These are phyloP conservation scores for Meriones unguiculatus DNA, from an alignment of 2,113 vertebrate genomes.

Conservation along the genomic window DNA sequence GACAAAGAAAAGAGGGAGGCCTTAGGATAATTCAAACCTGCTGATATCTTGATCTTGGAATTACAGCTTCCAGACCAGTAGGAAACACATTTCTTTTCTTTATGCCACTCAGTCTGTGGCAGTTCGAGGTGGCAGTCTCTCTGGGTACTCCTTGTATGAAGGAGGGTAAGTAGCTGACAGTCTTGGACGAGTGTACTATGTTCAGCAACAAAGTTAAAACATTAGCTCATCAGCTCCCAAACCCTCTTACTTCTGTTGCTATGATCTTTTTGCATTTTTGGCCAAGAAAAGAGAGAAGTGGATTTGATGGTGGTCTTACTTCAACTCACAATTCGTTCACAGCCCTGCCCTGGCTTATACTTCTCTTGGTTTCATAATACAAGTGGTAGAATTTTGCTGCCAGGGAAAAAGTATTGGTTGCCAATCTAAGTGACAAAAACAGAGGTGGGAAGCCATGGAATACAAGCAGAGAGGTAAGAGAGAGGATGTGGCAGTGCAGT, in stretches of 20 bases:
- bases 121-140: not conserved
- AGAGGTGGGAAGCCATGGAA: not conserved
- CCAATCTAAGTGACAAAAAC: not conserved
- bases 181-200: not conserved
- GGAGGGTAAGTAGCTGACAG: not conserved
- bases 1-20: not conserved
- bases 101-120: not conserved
- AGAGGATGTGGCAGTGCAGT: not conserved
- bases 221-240: not conserved
- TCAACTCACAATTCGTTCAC: not conserved
- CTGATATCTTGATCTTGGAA: not conserved
- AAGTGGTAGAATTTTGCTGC: not conserved
- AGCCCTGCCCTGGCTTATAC: not conserved
- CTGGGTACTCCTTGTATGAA: not conserved
- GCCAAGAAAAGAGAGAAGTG: not conserved
- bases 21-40: not conserved
- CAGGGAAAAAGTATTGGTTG: not conserved
- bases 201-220: not conserved
- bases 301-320: not conserved
- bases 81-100: not conserved
- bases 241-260: not conserved
- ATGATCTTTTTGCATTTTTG: not conserved
- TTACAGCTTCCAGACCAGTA: not conserved
- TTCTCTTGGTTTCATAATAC: not conserved
- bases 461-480: not conserved